Percentiles rank a stretch among this genome's conserved stretches.
Evolutionary conservation across 2,797 vertebrate genomes (phyloP).

Genomic region (Hoplostethus atlanticus): DNA sequence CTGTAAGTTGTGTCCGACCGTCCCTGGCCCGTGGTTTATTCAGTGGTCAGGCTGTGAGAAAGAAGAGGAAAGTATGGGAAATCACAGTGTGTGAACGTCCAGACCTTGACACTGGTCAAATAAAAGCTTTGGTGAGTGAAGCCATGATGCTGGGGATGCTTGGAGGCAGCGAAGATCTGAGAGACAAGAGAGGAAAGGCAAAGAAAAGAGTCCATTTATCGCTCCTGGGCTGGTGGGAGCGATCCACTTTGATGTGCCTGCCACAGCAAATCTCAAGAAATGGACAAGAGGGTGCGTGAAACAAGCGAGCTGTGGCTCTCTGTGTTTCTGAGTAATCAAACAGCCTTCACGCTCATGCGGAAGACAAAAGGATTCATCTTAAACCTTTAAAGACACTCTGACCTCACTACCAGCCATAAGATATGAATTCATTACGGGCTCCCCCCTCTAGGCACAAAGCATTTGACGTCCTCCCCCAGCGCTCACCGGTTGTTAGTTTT

Average conservation of each 20-base stretch:
- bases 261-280: constrained; percentile 59
- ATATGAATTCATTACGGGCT: constrained; percentile 50
- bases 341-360: constrained; percentile 22
- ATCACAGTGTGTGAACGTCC: constrained; percentile 23
- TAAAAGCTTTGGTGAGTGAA: constrained; percentile 40
- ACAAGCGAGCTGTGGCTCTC: constrained; percentile 42
- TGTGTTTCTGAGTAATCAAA: constrained; percentile 32
- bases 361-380: constrained; percentile 33
- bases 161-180: constrained; percentile 53
- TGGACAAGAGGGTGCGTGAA: constrained; percentile 49
- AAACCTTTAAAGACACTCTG: constrained; percentile 43
- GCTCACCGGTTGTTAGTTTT: constrained; percentile 67
- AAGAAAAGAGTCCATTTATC: constrained; percentile 48
- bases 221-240: constrained; percentile 65
- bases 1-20: constrained; percentile 15
- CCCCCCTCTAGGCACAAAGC: constrained; percentile 33
- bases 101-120: constrained; percentile 39
- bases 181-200: constrained; percentile 58
- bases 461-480: constrained; percentile 56
- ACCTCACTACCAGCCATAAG: constrained; percentile 44
- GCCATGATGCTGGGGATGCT: constrained; percentile 22
- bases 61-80: constrained; percentile 23
- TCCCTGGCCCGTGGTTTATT: constrained; percentile 21
- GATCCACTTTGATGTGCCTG: constrained; percentile 76
- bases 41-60: constrained; percentile 27